Percentiles rank a stretch among this genome's conserved stretches.
Evolutionary conservation across 1,140 invertebrate genomes (phyloP).

Genomic region (Saccostrea glomerata): DNA sequence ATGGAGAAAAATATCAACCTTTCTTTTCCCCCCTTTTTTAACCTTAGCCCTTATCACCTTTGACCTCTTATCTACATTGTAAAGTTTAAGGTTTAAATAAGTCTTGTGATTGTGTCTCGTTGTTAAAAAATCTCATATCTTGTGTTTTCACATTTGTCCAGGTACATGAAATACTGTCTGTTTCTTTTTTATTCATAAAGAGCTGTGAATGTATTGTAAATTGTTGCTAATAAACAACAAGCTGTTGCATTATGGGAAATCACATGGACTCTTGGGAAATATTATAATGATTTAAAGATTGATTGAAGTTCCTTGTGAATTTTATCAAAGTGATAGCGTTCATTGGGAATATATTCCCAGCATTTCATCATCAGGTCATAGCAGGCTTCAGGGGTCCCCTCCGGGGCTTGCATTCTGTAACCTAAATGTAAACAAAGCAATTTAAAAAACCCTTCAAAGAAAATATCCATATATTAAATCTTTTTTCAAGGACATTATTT

Average conservation of each 20-base stretch:
- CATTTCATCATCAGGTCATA: conserved; percentile 94
- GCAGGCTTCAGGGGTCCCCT: conserved; percentile 92
- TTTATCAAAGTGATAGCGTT: conserved; percentile 94
- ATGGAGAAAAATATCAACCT: neutral
- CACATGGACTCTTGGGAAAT: neutral
- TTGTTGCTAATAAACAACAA: neutral
- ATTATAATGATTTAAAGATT: conserved; percentile 46
- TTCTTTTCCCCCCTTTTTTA: neutral
- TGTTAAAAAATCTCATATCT: neutral
- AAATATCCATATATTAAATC: neutral
- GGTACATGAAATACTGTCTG: neutral
- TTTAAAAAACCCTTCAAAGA: neutral
- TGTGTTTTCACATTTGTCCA: neutral
- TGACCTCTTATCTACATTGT: neutral
- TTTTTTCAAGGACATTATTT: too few species aligned
- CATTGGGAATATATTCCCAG: conserved; percentile 95
- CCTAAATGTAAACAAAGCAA: conserved; percentile 80
- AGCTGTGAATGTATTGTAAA: neutral
- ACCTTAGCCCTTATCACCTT: neutral
- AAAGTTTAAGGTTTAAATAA: neutral
- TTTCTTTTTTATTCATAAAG: neutral
- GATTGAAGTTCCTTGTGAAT: conserved; percentile 79
- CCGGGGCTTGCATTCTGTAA: conserved; percentile 94
- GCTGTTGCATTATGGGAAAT: neutral
- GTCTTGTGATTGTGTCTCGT: neutral